These are phyloP conservation scores for Latrodectus elegans DNA, from an alignment of 2,888 invertebrate genomes.

Conservation along the genomic window DNA sequence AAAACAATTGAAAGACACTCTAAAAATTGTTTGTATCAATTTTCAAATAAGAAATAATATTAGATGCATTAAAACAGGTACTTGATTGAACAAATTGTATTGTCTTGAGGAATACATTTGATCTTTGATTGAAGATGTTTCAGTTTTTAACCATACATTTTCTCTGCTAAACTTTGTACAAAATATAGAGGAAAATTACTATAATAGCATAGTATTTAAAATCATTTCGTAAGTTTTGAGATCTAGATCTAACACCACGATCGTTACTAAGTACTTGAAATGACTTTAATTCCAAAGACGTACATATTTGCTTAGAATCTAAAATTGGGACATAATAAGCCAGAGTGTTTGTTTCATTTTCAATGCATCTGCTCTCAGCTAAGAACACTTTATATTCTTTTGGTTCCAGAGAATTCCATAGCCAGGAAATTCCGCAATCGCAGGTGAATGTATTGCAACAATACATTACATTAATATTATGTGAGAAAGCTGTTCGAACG, in stretches of 20 bases:
- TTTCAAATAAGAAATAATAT: no score
- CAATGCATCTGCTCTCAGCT: constrained; percentile 7
- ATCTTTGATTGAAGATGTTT: neutral
- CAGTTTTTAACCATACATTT: neutral
- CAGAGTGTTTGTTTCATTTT: neutral
- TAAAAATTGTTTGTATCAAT: no score
- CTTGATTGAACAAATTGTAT: no score
- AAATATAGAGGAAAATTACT: neutral
- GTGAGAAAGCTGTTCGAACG: neutral
- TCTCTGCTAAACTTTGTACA: neutral
- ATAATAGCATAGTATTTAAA: neutral
- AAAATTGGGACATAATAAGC: neutral
- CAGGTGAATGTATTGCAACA: constrained; percentile 36
- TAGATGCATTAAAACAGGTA: no score
- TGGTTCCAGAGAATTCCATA: constrained; percentile 5
- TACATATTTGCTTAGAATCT: constrained; percentile 19
- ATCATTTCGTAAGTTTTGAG: neutral
- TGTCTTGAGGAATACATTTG: no score
- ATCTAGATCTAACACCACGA: neutral
- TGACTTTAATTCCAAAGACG: constrained; percentile 24
- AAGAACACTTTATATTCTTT: neutral
- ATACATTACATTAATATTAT: neutral
- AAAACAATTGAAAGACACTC: no score
- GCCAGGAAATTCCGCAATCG: constrained; percentile 38
- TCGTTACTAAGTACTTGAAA: neutral